phyloP scores from a whole-genome alignment of 2,888 invertebrate genomes.

The Candidula unifasciata region DNA sequence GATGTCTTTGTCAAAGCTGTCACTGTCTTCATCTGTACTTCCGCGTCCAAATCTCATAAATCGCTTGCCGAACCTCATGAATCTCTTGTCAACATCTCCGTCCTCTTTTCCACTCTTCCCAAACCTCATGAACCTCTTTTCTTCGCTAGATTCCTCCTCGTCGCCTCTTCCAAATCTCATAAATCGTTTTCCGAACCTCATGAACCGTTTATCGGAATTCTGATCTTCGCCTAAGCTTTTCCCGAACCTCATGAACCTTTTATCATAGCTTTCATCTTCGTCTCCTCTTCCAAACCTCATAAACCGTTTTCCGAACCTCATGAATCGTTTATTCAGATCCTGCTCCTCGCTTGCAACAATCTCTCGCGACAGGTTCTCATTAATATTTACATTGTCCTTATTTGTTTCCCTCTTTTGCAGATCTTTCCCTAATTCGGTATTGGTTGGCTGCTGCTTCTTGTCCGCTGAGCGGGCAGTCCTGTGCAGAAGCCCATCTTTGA shows the following conservation, averaged over 20 bases:
- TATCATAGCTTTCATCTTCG: conserved; percentile 51
- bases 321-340: conserved; percentile 65
- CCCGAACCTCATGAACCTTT: conserved; percentile 65
- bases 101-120: conserved; percentile 53
- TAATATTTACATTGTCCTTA: neutral
- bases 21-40: too few relatives aligned
- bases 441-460: conserved; percentile 21
- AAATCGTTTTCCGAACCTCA: conserved; percentile 63
- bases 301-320: conserved; percentile 69
- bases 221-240: conserved; percentile 27
- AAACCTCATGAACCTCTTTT: conserved; percentile 61
- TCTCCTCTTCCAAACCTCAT: conserved; percentile 67
- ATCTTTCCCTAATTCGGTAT: conserved; percentile 50
- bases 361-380: neutral
- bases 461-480: conserved; percentile 12
- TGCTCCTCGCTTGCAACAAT: conserved; percentile 24
- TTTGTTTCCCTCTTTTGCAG: conserved; percentile 20
- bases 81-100: conserved; percentile 59
- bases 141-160: conserved; percentile 29
- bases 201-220: conserved; percentile 61
- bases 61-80: conserved; percentile 63
- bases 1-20: too few relatives aligned
- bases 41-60: conserved; percentile 64
- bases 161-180: conserved; percentile 62
- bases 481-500: neutral